phyloP scores from a whole-genome alignment of 53 echinoderm and acorn worm genomes.

The Astropecten irregularis region DNA sequence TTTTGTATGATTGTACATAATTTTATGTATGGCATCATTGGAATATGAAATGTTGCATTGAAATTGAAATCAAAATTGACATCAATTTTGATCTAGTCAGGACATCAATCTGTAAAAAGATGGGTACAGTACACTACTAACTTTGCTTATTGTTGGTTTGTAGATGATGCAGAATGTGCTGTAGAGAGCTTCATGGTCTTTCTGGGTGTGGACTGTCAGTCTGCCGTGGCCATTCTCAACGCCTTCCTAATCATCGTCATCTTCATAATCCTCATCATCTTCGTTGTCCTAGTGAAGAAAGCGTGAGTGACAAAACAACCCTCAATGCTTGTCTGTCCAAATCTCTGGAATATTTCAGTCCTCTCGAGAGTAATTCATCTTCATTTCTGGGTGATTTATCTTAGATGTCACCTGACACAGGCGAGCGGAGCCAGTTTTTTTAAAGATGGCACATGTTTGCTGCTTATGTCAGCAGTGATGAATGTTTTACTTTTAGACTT shows the following conservation, averaged over 20 bases:
- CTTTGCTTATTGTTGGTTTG: too few relatives aligned
- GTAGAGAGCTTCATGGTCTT: slow-evolving; percentile 71
- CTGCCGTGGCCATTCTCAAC: slow-evolving; percentile 77
- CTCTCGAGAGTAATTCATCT: background rate
- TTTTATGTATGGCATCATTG: too few relatives aligned
- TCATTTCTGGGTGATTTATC: too few relatives aligned
- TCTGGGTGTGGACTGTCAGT: slow-evolving; percentile 75
- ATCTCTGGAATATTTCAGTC: background rate
- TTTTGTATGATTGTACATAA: too few relatives aligned
- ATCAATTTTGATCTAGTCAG: background rate
- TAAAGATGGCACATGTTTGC: too few relatives aligned
- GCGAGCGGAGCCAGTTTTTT: too few relatives aligned
- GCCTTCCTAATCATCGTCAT: slow-evolving; percentile 77
- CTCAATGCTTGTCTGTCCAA: background rate
- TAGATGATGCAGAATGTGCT: slow-evolving; percentile 53
- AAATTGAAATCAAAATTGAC: too few relatives aligned
- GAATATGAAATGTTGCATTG: too few relatives aligned
- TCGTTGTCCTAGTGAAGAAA: slow-evolving; percentile 82
- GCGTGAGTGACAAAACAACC: slow-evolving; percentile 67
- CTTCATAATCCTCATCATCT: slow-evolving; percentile 68
- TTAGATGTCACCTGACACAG: too few relatives aligned
- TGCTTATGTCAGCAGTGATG: too few relatives aligned
- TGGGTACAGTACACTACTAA: too few relatives aligned
- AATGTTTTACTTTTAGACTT: too few relatives aligned
- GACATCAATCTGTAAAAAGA: background rate